phyloP scores from a whole-genome alignment of 2,888 invertebrate species.

The Actias luna region DNA sequence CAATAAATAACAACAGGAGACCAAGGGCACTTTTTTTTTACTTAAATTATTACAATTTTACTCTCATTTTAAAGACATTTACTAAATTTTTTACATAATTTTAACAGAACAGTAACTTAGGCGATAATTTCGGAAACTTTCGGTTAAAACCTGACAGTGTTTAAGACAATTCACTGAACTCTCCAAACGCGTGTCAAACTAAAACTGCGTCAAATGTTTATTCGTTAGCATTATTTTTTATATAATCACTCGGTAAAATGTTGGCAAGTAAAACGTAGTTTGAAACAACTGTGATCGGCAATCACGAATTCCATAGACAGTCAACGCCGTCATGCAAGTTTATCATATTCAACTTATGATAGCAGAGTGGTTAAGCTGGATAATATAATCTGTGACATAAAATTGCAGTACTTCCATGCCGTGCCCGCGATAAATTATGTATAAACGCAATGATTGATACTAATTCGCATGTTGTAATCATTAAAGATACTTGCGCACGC shows the following conservation, averaged over 20 bases:
- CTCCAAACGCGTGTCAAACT: not conserved
- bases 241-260: no score
- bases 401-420: slow-evolving; percentile 44
- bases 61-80: no score
- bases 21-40: no score
- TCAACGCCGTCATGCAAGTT: no score
- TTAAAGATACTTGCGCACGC: slow-evolving; percentile 12
- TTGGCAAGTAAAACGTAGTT: no score
- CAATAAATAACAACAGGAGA: no score
- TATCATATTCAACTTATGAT: not conserved
- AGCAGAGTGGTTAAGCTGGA: not conserved
- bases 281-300: no score
- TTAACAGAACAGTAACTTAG: not conserved
- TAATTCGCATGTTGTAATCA: slow-evolving; percentile 31
- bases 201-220: not conserved
- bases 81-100: no score
- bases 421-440: slow-evolving; percentile 34
- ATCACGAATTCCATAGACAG: no score
- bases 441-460: slow-evolving; percentile 28
- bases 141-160: not conserved
- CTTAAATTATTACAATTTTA: no score
- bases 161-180: not conserved
- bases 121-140: not conserved
- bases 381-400: slow-evolving; percentile 20
- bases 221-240: not conserved